Evolutionary conservation across 2,888 invertebrate genomes (phyloP), one percentile per base, ranked within the genome.

Genomic region (Myopa testacea): DNA sequence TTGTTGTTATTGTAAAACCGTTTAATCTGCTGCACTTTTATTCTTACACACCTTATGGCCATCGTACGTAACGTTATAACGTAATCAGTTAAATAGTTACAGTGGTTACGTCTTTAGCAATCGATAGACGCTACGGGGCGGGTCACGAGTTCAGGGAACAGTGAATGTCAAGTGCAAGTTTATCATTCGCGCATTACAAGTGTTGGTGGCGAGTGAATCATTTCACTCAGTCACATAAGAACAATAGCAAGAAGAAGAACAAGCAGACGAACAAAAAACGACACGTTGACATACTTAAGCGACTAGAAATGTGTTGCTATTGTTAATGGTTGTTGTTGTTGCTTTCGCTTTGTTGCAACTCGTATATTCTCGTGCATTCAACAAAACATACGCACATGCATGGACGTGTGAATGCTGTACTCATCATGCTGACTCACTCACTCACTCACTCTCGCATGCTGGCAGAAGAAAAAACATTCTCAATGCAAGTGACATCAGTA

Each of bases 401-500:
- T 52, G 55, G 26, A 12, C 19, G 26, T 34, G 45, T 26, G 50
- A 50, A 69, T 45, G 26, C 7, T 34, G 12, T 37, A 38, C 26
- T 37, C 37, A 26, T 4, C 62, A 34, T 37, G 34, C 38, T 45
- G 16, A 62, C 26, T 63, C 65, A 65, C 65, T 45, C 34, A 62
- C 26, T 63, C 65, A 65, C 65, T 52, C 67, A 63, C 37, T 45
- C 74, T 50, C 16, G 63, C 74, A 74, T 26, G 60, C 40, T 60
- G 12, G 12, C 45, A 73, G n/a, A 26, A 37, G 12, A 3, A 62
- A 55, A 37, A 55, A 55, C 4, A 1, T n/a, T 14, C 19, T 52
- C 40, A 67, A 58, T 65, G 65, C 65, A 68, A 67, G 67, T 40
- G 55, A n/a, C 38, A 78, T 83, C 80, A 85, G 84, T 85, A 82